Evolutionary conservation across 2,113 vertebrate species (phyloP).

Genomic region (Pontoporia blainvillei): DNA sequence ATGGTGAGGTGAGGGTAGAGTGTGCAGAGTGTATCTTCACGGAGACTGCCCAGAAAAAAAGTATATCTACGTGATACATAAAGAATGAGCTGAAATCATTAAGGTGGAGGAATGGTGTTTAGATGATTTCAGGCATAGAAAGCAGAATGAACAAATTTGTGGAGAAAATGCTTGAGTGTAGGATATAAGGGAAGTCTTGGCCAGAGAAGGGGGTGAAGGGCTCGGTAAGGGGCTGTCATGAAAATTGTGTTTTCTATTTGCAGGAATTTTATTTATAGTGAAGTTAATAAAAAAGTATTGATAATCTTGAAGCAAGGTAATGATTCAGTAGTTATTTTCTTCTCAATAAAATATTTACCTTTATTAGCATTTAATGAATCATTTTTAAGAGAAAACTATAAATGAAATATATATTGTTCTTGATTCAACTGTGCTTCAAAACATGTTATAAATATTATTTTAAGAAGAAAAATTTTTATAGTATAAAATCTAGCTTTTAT

Average conservation of each 20-base stretch:
- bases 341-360: not conserved
- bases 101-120: not conserved
- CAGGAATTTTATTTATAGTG: not conserved
- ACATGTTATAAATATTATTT: not conserved
- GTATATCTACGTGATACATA: not conserved
- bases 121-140: not conserved
- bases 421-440: not conserved
- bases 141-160: not conserved
- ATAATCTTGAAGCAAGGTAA: not conserved
- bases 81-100: not conserved
- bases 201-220: not conserved
- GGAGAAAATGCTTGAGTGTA: not conserved
- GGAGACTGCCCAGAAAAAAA: not conserved
- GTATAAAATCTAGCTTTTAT: not conserved
- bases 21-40: not conserved
- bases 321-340: not conserved
- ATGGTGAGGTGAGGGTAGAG: not conserved
- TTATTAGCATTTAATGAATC: not conserved
- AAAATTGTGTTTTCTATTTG: not conserved
- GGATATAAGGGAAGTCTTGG: not conserved
- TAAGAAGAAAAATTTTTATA: not conserved
- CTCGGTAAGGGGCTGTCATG: not conserved
- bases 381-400: not conserved
- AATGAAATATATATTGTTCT: not conserved
- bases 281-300: not conserved